Conservation (phyloP, 53 echinoderm and acorn worm genomes). For the Paracentrotus lividus region DNA sequence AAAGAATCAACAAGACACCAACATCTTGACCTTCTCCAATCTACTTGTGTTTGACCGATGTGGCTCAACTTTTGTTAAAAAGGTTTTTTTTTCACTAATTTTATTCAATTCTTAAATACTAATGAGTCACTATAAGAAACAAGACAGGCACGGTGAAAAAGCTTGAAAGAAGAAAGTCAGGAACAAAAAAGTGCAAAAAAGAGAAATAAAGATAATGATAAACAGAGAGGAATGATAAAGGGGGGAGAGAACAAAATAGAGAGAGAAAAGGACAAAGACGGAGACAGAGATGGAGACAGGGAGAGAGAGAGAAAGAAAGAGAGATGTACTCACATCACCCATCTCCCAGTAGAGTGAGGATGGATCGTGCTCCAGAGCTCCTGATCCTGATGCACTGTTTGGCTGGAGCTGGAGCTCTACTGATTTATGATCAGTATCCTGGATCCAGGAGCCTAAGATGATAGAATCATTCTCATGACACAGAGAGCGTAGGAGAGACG, state of each 20-base stretch:
- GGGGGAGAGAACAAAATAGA: background rate
- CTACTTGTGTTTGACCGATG: too few species aligned
- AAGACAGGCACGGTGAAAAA: too few species aligned
- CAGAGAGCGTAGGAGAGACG: constrained; percentile 88
- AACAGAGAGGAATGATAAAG: background rate
- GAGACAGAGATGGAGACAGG: background rate
- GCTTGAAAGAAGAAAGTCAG: background rate
- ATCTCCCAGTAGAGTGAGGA: constrained; percentile 94
- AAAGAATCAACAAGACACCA: too few species aligned
- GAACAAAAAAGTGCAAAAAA: background rate
- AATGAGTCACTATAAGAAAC: background rate
- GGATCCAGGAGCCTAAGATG: constrained; percentile 96
- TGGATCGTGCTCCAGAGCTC: constrained; percentile 96
- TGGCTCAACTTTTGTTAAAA: too few species aligned
- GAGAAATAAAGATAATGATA: background rate
- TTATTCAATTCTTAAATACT: too few species aligned
- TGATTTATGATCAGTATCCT: constrained; percentile 96
- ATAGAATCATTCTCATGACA: constrained; percentile 98
- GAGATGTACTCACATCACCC: constrained; percentile 26
- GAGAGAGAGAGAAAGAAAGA: background rate
- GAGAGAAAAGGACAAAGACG: background rate
- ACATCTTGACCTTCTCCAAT: too few species aligned
- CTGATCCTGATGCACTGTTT: constrained; percentile 98
- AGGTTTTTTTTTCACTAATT: too few species aligned
- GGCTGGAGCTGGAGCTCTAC: constrained; percentile 98